Base-by-base conservation (phyloP, 2,888 invertebrate genomes). In the Micropterix aruncella region DNA sequence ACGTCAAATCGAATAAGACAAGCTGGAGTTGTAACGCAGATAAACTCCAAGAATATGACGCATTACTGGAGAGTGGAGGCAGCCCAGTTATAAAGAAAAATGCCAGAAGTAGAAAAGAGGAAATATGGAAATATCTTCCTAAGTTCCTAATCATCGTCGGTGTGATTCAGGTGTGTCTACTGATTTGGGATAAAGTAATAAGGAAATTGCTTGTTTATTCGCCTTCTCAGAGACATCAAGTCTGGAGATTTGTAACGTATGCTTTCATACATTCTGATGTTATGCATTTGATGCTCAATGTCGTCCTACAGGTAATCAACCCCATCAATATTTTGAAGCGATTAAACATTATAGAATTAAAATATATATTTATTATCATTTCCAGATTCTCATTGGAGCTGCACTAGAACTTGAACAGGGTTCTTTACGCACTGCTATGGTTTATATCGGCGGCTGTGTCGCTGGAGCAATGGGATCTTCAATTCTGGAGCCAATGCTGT, bases 401-500 rank as follows among this genome's bases (percentile, higher is more conserved):
- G 65, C 68, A 3, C 57, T 80, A 47, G 80, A 80, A 60, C 63
- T 67, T 60, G 83, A 89, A 60, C 90, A 91, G 61, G 83, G 85
- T 17, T 78, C 79, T 62, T 62, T 77, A 56, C 75, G 85, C 44
- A 78, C 86, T 47, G 73, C 77, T 37, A 57, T 72, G 41, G 70
- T 91, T 51, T 92, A 92, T 70, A 56, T 77, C 51, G 74, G 78
- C 7, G 90, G 91, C 16, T 84, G 87, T 50, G 65, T 80, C 39
- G 81, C 80, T 42, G 86, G 85, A 50, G 80, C 87, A 19, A 65
- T 89, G 48, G 84, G 83, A 39, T 83, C 84, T 1, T 80, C 81
- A 18, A 77, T 81, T 45, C 70, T 86, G 56, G 83, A 86, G 60
- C 84, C 85, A 18, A 68, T 70, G 47, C 79, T 85, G 47, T 77